Percentiles rank a stretch among this genome's conserved stretches.
Conservation (phyloP, 2,888 invertebrate species). For the Selenia dentaria region DNA sequence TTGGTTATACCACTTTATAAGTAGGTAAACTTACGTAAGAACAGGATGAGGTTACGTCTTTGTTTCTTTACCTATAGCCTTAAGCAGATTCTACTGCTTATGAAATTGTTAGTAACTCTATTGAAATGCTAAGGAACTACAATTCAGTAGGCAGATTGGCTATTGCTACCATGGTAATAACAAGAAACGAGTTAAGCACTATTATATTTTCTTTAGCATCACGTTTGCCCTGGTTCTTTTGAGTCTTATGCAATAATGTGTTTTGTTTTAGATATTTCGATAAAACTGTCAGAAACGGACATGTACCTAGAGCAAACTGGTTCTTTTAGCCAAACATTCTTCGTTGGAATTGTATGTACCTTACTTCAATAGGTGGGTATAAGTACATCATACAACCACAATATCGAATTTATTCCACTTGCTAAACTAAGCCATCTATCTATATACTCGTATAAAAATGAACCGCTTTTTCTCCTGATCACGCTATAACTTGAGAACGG, state of each 20-base stretch:
- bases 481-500: no score
- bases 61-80: constrained; percentile 40
- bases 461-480: no score
- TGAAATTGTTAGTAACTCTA: constrained; percentile 10
- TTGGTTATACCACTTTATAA: constrained; percentile 12
- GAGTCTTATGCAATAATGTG: constrained; percentile 6
- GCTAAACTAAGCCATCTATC: no score
- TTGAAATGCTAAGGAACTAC: constrained; percentile 10
- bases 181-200: no score
- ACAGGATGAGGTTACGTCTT: constrained; percentile 29
- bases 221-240: constrained; percentile 20
- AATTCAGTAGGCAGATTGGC: no score
- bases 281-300: constrained; percentile 6
- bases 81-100: constrained; percentile 31
- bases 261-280: constrained; percentile 16
- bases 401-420: no score
- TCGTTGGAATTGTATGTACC: constrained; percentile 2
- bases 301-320: constrained; percentile 3
- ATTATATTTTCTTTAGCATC: constrained; percentile 15
- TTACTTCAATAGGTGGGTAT: neutral
- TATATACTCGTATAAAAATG: no score
- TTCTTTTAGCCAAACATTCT: neutral
- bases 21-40: constrained; percentile 25
- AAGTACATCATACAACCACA: no score
- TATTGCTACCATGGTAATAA: no score